Conservation (phyloP, 2,888 invertebrate species). For the Agrotis ipsilon region DNA sequence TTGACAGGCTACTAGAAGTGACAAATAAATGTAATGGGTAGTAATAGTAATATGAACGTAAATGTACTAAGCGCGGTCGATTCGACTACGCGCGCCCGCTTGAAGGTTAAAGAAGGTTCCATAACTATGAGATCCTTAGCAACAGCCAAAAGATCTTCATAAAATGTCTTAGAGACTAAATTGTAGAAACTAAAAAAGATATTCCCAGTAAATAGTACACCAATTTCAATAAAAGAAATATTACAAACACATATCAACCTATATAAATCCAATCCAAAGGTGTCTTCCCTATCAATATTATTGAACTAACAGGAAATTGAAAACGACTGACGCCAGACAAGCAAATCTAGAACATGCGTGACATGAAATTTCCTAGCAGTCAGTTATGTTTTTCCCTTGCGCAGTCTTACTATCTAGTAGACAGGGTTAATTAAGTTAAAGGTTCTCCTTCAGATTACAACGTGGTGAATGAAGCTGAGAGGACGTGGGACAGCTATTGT, state of each 20-base stretch:
- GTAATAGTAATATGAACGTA: no score
- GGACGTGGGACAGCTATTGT: slow-evolving; percentile 61
- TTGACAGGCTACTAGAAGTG: no score
- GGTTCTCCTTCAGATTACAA: slow-evolving; percentile 42
- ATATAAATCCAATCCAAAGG: background rate
- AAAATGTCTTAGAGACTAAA: no score
- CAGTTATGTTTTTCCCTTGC: background rate
- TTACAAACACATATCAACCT: no score
- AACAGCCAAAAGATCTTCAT: no score
- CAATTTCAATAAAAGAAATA: background rate
- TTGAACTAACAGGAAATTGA: background rate
- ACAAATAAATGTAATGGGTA: no score
- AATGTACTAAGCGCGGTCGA: no score
- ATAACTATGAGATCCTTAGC: no score
- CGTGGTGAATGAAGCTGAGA: slow-evolving; percentile 46
- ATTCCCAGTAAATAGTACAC: no score
- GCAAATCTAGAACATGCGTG: background rate
- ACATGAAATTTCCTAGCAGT: background rate
- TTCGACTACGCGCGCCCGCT: no score
- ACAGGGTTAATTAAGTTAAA: slow-evolving; percentile 28
- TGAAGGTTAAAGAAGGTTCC: no score
- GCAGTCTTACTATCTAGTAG: background rate
- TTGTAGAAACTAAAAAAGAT: no score
- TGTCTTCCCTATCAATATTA: background rate
- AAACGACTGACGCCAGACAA: background rate